Evolutionary conservation across 2,113 vertebrate species (phyloP).

Genomic region (Tapirus terrestris): DNA sequence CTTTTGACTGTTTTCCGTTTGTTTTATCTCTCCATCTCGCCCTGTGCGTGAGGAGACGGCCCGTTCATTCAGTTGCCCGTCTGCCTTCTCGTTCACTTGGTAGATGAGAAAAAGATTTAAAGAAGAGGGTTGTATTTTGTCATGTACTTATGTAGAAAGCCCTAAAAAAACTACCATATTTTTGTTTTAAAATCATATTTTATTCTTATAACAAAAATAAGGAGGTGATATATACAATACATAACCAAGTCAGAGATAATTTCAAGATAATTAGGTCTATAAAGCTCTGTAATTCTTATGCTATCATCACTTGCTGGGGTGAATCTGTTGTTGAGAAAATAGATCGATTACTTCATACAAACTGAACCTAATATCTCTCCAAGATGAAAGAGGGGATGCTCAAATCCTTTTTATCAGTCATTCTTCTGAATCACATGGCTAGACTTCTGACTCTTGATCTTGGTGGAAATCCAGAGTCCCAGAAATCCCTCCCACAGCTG

Average conservation of each 20-base stretch:
- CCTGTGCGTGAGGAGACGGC: not conserved
- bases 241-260: not conserved
- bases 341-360: not conserved
- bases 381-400: not conserved
- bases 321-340: not conserved
- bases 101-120: not conserved
- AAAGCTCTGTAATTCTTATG: not conserved
- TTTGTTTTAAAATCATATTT: slow-evolving; percentile 38
- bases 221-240: not conserved
- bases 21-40: not conserved
- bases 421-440: not conserved
- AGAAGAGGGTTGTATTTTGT: not conserved
- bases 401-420: not conserved
- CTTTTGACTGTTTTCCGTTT: not conserved
- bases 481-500: not conserved
- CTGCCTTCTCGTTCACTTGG: not conserved
- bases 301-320: not conserved
- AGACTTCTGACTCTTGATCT: not conserved
- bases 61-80: not conserved
- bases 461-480: not conserved
- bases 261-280: not conserved
- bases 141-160: not conserved
- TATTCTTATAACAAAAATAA: slow-evolving; percentile 35
- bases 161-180: not conserved
- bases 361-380: not conserved